Base-by-base conservation (phyloP, 2,113 vertebrate genomes). In the Brachypodius melanocephalos region DNA sequence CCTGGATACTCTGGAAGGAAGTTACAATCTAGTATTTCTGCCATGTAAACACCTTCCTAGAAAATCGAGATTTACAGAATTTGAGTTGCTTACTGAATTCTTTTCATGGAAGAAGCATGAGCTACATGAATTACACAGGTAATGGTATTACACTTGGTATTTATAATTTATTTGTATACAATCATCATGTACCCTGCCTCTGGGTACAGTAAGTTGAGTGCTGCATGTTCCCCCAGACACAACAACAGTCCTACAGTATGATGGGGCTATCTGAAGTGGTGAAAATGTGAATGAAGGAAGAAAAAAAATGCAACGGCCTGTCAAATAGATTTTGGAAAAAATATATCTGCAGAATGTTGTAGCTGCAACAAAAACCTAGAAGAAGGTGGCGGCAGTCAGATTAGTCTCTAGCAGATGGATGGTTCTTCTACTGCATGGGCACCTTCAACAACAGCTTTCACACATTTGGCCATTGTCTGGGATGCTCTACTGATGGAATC, bases 391-490 rank as follows among this genome's bases (percentile, higher is more conserved):
- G 57, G 52, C 71, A 73, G 38, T 68, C 36, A 73, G 52, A 38
- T 87, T n/a, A 95, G 69, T 77, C 61, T 90, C 55, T 92, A 99
- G 98, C 99, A 99, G 95, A 99, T 98, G 36, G 99, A 98, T 16
- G 99, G 99, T 72, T 99, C 99, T 19, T 99, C 99, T 29, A 99
- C 97, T 6, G 99, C 98, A 32, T 98, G 98, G 96, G 98, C 99
- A 57, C 99, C 99, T 96, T 99, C 99, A 14, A 99, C 99, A 74
- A 98, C 98, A 51, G 99, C 99, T 97, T 99, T 99, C 52, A 99
- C 98, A 96, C 99, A 99, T 94, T 99, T 99, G 40, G 99, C 99
- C 99, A 99, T 99, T 48, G 99, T 99, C 97, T 99, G 99, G 28
- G 99, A 99, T 49, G 99, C 98, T 96, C 99, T 98, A 73, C 98